phyloP scores from a whole-genome alignment of 2,797 vertebrate genomes.

The Cetoscarus ocellatus region DNA sequence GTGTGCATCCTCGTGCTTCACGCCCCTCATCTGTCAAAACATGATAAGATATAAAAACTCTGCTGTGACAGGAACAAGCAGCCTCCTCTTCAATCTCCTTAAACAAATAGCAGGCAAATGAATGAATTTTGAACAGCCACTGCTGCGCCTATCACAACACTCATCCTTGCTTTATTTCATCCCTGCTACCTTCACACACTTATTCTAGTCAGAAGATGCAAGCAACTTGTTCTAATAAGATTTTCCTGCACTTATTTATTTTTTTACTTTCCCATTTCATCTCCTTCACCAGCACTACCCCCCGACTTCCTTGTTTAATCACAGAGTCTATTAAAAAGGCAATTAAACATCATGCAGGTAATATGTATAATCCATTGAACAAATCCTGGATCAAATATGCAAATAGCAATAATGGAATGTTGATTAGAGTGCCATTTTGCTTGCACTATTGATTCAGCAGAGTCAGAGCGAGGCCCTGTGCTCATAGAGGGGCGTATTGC shows the following conservation, averaged over 20 bases:
- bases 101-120: constrained; percentile 85
- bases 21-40: constrained; percentile 76
- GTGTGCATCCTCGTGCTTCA: constrained; percentile 60
- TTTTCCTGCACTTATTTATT: constrained; percentile 51
- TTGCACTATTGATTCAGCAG: constrained; percentile 73
- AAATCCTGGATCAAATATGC: constrained; percentile 83
- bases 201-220: constrained; percentile 45
- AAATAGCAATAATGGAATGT: constrained; percentile 78
- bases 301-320: constrained; percentile 77
- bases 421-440: constrained; percentile 77
- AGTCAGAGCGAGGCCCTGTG: constrained; percentile 57
- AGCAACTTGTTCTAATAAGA: constrained; percentile 74
- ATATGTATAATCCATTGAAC: constrained; percentile 84
- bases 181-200: constrained; percentile 49
- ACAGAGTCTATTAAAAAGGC: constrained; percentile 84
- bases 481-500: constrained; percentile 48
- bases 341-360: constrained; percentile 85
- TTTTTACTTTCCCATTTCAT: constrained; percentile 27
- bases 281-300: constrained; percentile 43
- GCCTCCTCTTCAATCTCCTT: constrained; percentile 82
- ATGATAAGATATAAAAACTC: constrained; percentile 83
- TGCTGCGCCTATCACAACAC: constrained; percentile 66
- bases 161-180: constrained; percentile 77
- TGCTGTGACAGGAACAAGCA: constrained; percentile 67
- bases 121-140: constrained; percentile 83